These are phyloP conservation scores for Orestias chungarensis DNA, from an alignment of 2,797 vertebrate genomes.

Conservation along the genomic window DNA sequence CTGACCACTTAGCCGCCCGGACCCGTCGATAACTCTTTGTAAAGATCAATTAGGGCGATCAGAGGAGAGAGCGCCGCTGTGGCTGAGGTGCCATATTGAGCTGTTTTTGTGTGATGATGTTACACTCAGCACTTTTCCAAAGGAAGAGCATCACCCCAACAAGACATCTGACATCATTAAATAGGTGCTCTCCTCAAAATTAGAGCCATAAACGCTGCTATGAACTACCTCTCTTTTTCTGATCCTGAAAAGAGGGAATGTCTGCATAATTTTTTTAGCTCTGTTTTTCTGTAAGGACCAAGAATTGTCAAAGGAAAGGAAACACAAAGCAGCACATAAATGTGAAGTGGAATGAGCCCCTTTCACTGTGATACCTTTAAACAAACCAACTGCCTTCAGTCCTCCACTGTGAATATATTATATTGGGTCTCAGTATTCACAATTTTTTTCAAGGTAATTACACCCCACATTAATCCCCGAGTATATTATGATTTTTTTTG, in stretches of 20 bases:
- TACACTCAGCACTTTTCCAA: constrained; percentile 35
- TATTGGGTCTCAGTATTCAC: no score
- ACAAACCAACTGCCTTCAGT: no score
- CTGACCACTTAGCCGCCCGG: constrained; percentile 66
- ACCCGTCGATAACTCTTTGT: constrained; percentile 73
- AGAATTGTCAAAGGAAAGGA: constrained; percentile 45
- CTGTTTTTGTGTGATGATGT: constrained; percentile 61
- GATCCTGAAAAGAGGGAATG: neutral
- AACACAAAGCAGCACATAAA: neutral
- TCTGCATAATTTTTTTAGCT: constrained; percentile 32
- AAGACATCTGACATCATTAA: constrained; percentile 67
- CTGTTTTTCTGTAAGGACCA: constrained; percentile 39
- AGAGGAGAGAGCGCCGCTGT: constrained; percentile 48
- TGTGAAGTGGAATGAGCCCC: neutral
- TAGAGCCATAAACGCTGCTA: constrained; percentile 46
- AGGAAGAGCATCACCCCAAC: constrained; percentile 42
- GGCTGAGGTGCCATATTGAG: constrained; percentile 58
- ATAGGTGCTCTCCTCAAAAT: constrained; percentile 51
- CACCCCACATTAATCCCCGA: no score
- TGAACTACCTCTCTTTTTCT: constrained; percentile 31
- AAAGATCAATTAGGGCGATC: constrained; percentile 71
- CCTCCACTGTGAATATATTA: no score
- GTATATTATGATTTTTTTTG: no score
- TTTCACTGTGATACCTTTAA: neutral
- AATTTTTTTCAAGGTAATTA: no score